Evolutionary conservation across 2,797 vertebrate species (phyloP).

Genomic region (Onychomys torridus): DNA sequence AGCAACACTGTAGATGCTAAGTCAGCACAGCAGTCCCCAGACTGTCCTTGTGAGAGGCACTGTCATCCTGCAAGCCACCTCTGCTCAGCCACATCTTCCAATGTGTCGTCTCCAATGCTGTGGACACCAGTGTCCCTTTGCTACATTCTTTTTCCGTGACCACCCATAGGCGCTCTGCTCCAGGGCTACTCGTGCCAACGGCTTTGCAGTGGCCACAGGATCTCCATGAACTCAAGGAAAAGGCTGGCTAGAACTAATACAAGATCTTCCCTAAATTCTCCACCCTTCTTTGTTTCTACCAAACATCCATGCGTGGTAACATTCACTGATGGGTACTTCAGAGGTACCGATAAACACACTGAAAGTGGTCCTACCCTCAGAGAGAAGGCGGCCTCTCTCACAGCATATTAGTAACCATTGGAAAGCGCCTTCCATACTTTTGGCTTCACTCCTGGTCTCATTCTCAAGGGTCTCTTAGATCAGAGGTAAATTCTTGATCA

Average conservation of each 20-base stretch:
- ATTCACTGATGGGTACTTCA: neutral
- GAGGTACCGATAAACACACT: neutral
- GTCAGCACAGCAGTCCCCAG: neutral
- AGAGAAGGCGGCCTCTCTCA: neutral
- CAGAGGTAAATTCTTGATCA: neutral
- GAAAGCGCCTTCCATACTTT: neutral
- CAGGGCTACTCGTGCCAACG: neutral
- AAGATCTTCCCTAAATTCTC: neutral
- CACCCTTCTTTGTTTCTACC: neutral
- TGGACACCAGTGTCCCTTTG: neutral
- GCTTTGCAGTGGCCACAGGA: neutral
- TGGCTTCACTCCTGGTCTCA: neutral
- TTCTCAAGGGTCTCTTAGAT: neutral
- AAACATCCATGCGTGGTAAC: neutral
- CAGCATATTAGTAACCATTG: neutral
- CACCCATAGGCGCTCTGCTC: neutral
- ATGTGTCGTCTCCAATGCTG: neutral
- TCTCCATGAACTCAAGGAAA: accelerated
- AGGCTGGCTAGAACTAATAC: neutral
- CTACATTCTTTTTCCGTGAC: neutral
- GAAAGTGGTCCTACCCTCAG: neutral
- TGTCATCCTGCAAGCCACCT: neutral
- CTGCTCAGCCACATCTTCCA: neutral
- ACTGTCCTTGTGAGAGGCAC: neutral
- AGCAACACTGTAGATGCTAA: accelerated